A percentile compares a stretch with the other conserved stretches of the same genome.
phyloP scores from a whole-genome alignment of 2,888 invertebrate genomes.

The Dasysyrphus tricinctus region DNA sequence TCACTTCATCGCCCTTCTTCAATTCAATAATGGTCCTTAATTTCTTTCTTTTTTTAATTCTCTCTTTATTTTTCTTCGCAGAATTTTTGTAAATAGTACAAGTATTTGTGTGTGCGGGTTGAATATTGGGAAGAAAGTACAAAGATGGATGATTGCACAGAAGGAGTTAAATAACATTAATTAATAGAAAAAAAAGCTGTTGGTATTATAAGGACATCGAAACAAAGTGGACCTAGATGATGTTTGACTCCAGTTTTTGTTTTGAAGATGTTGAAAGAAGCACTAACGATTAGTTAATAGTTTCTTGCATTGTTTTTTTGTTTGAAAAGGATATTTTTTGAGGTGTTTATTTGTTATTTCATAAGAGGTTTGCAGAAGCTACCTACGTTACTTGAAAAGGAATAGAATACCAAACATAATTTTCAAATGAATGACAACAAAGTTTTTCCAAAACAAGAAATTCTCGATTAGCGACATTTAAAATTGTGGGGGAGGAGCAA shows the following conservation, averaged over 20 bases:
- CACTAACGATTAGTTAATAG: neutral
- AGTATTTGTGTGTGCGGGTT: neutral
- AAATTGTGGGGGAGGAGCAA: no score
- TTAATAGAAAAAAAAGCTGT: constrained; percentile 12
- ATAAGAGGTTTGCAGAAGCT: no score
- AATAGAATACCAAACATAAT: no score
- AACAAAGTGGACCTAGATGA: neutral
- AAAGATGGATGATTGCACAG: neutral
- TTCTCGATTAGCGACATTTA: no score
- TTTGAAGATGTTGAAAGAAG: neutral
- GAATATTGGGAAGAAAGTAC: neutral
- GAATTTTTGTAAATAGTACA: constrained; percentile 14
- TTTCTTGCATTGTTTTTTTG: neutral
- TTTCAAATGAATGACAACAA: no score
- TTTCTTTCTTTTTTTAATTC: constrained; percentile 74
- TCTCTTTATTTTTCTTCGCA: constrained; percentile 19
- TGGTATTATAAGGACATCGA: neutral
- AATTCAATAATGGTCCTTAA: constrained; percentile 74
- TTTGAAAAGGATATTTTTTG: no score
- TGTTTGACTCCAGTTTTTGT: neutral
- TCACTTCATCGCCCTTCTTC: constrained; percentile 70
- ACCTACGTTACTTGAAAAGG: no score
- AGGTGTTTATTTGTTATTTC: no score
- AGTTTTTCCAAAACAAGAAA: no score
- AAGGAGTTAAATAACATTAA: constrained; percentile 25